Evolutionary conservation across 2,113 vertebrate species (phyloP), one percentile per base, ranked within the genome.

Genomic region (Fulmarus glacialis): DNA sequence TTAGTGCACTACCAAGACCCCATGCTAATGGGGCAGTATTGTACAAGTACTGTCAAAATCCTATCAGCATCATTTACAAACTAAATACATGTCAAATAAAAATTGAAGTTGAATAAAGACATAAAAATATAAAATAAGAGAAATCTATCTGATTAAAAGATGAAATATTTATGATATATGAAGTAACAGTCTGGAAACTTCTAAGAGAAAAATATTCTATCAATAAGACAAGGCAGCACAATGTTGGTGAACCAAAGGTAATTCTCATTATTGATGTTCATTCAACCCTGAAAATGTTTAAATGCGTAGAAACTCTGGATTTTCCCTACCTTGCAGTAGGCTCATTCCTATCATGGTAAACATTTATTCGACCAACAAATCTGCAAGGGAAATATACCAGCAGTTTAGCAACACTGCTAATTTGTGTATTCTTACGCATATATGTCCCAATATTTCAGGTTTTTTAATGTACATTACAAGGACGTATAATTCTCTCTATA

Each of bases 291-390:
- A 90, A 73, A 90, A 86, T 32, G 15, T 36, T 64, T 55, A 59
- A n/a, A 68, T 38, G 12, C 27, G 21, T 47, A 74, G 29, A 92
- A 81, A 87, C 11, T 9, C 19, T 12, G 11, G 2, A 45, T 52
- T 62, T 30, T 29, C 66, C 96, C 96, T 98, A 99, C 99, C 99
- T 99, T 90, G 99, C 99, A 91, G 98, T 97, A 4, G 99, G 98
- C 86, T 99, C 99, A 36, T 98, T 99, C 93, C 97, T 98, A 62
- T 99, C 98, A 95, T 98, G 99, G 98, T 99, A 99, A 98, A 99
- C 95, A 97, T 99, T 99, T 98, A 99, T 99, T 52, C 99, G 99
- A 38, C 99, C 99, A 82, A 99, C 99, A 86, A 99, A 99, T 97
- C 99, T 99, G 98, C 45, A 97, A 90, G 40, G 88, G 4, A 72